Percentiles rank a stretch among this genome's conserved stretches.
Evolutionary conservation across 2,113 vertebrate genomes (phyloP).

Genomic region (Menidia beryllina): DNA sequence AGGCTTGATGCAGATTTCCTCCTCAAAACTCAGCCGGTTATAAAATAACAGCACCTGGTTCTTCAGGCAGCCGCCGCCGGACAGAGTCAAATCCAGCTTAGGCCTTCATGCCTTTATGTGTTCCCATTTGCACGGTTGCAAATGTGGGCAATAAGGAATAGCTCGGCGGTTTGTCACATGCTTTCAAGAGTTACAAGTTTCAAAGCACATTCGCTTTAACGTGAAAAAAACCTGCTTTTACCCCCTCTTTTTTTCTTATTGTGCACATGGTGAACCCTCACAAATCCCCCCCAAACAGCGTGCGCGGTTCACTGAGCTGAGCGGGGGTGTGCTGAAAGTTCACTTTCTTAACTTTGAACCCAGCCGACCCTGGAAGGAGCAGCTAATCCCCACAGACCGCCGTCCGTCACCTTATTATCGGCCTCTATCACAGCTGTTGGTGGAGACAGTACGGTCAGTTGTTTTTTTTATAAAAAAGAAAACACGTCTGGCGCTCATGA

Average conservation of each 20-base stretch:
- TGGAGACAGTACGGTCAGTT: no score
- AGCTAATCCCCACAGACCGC: background rate
- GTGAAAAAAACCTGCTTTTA: background rate
- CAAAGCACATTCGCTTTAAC: background rate
- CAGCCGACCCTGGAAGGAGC: background rate
- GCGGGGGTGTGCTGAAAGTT: background rate
- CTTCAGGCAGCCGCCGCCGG: background rate
- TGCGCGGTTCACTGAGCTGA: background rate
- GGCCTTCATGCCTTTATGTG: background rate
- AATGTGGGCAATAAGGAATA: background rate
- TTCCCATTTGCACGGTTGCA: background rate
- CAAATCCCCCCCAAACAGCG: background rate
- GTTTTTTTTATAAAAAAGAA: no score
- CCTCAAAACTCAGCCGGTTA: constrained; percentile 43
- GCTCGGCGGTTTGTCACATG: background rate
- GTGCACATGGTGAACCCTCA: background rate
- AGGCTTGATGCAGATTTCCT: constrained; percentile 49
- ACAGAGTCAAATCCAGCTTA: background rate
- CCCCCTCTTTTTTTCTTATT: background rate
- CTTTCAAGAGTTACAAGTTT: background rate
- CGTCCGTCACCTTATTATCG: no score
- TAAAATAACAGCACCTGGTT: constrained; percentile 35
- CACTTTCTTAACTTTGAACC: constrained; percentile 8
- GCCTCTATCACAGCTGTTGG: no score
- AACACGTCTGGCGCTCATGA: no score